These are phyloP conservation scores for Apis dorsata DNA, from an alignment of 1,140 invertebrate genomes.

Conservation along the genomic window DNA sequence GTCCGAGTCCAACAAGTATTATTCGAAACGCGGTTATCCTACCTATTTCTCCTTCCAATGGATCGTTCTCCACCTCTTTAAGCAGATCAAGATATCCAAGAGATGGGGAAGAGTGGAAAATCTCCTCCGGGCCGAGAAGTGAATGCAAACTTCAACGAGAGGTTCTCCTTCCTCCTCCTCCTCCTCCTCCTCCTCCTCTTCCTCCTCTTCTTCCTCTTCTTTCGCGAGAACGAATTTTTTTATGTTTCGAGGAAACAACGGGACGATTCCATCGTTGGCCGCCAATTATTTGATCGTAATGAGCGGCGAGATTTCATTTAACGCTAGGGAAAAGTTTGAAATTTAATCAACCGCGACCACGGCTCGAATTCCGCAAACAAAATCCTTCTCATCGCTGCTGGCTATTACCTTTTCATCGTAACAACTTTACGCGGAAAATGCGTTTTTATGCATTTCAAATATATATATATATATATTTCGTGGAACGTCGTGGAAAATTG, in stretches of 20 bases:
- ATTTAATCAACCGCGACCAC: conserved; percentile 31
- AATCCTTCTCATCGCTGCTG: not conserved
- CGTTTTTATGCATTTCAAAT: not conserved
- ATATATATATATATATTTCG: too few relatives aligned
- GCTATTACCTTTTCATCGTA: conserved; percentile 16
- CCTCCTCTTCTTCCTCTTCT: too few relatives aligned
- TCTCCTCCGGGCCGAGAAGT: not conserved
- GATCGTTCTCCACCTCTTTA: not conserved
- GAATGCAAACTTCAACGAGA: not conserved
- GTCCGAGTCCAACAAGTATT: not conserved
- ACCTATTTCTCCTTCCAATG: not conserved
- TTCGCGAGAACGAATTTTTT: conserved; percentile 1
- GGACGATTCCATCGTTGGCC: not conserved
- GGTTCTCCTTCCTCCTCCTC: too few relatives aligned
- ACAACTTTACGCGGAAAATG: conserved; percentile 1
- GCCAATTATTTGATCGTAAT: conserved; percentile 19
- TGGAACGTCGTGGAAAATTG: too few relatives aligned
- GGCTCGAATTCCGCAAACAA: conserved; percentile 23
- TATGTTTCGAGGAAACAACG: not conserved
- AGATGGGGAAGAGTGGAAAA: not conserved
- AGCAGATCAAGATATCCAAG: not conserved
- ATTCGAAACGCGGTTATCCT: not conserved
- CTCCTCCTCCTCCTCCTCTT: too few relatives aligned
- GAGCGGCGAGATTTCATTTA: conserved; percentile 16
- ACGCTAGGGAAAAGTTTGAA: conserved; percentile 10